Evolutionary conservation across 37 sponge, comb jelly and placozoan genomes (phyloP), one percentile per base, ranked within the genome.

Genomic region (Crambe crambe): DNA sequence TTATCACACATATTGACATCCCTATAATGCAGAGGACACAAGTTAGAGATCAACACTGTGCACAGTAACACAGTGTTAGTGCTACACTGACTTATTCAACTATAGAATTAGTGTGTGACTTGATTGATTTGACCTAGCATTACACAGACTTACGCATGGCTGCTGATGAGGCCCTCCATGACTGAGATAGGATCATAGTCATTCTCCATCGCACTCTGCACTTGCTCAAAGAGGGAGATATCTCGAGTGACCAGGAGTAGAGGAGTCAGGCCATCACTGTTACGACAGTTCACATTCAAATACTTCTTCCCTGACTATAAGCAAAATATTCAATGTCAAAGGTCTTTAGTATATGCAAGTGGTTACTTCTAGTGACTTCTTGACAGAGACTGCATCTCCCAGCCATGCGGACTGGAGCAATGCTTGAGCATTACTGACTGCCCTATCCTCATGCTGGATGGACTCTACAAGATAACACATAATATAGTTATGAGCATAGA

Each of bases 171-270:
- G 23, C 93, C 80, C 31, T 93, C 57, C 79, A 93, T 54, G 31
- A 90, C 94, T 18, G 83, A 76, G 22, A 92, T 82, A 32, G 96
- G 96, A 47, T 93, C 83, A 65, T 96, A 96, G 35, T 93, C 78
- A 37, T 56, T 75, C 66, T 86, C 81, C 78, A 94, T 90, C 21
- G 89, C 82, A 61, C 23, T 60, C 35, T 91, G 84, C 42, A 94
- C 89, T 71, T 93, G 76, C 23, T 87, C 87, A 87, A 96, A 96
- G 57, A 93, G 47, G 27, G 47, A 29, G 10, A 89, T 80, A 72
- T 96, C 96, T 64, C 86, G 72, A 9, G 96, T 96, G 0, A 93
- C 96, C 37, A 96, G 70, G n/a, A 96, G 77, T 68, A 96, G 78
- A 25, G 96, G 96, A 56, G 96, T 96, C 57, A 90, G 34, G 18